These are phyloP conservation scores for Phylloscopus trochiloides DNA, from an alignment of 2,113 vertebrate species.

Conservation along the genomic window DNA sequence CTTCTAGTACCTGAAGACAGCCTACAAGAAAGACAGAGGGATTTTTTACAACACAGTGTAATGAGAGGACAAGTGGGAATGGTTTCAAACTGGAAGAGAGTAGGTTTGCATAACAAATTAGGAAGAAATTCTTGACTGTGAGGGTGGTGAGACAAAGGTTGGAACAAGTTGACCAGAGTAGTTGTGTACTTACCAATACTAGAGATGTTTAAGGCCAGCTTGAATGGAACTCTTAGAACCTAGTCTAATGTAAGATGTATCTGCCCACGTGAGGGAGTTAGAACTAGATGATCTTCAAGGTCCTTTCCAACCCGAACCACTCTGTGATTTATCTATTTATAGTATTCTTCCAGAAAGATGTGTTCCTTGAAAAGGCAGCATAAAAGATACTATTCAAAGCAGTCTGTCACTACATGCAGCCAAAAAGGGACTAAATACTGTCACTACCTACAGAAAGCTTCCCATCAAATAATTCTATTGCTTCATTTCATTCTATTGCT, in stretches of 20 bases:
- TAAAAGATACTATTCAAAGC: neutral
- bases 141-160: neutral
- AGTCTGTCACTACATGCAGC: neutral
- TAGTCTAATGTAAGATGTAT: neutral
- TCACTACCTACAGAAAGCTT: neutral
- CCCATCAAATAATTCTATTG: neutral
- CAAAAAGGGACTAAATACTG: neutral
- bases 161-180: neutral
- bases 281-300: neutral
- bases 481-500: neutral
- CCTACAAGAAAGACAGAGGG: neutral
- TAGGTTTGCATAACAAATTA: neutral
- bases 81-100: neutral
- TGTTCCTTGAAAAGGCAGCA: neutral
- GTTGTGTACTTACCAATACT: neutral
- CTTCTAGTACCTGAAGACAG: neutral
- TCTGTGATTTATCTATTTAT: neutral
- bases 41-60: neutral
- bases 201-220: neutral
- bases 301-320: neutral
- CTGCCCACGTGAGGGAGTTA: neutral
- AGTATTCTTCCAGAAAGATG: neutral
- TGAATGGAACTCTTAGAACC: neutral
- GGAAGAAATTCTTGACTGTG: neutral
- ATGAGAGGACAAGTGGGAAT: neutral